Base-by-base conservation (phyloP, 2,113 vertebrate genomes). In the Thamnaconus septentrionalis region DNA sequence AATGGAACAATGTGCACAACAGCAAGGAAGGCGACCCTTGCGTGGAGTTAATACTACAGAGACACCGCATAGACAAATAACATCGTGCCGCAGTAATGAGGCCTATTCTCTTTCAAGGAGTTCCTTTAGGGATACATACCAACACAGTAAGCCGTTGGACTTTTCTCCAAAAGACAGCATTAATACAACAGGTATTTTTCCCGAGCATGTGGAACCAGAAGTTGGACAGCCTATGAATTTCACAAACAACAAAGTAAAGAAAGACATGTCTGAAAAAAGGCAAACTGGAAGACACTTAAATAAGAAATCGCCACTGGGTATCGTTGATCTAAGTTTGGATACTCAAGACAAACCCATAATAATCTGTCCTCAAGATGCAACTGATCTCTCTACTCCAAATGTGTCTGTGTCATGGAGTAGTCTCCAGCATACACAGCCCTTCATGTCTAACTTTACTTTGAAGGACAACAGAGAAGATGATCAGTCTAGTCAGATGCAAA, bases 211-310 rank as follows among this genome's bases (percentile, higher is more conserved):
- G 74, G 86, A 86, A 80, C 73, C 48, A 66, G 91, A 93, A 46
- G 78, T 84, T 57, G 93, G 94, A 62, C 85, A 92, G 10, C 93
- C 93, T 0, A 75, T 97, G 70, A 94, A 98, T 83, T 98, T 93
- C 80, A 93, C 93, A n/a, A 85, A 79, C 64, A 83, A 85, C 61
- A 89, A 86, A 52, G 80, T 88, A 78, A 90, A 91, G 64, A 94
- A 91, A 66, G 87, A 92, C 71, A 90, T 87, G 55, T 80, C 82
- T 70, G 90, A 92, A 84, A 92, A 87, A 66, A 79, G 60, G 40
- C 70, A 81, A 64, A 84, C 82, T 64, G 75, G 1, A 0, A 31
- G 11, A 61, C 45, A 49, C 5, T n/a, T 56, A 67, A 73, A 75
- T 65, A 91, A 88, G 56, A 93, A 92, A 52, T 61, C 71, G 61